Evolutionary conservation across 2,888 invertebrate genomes (phyloP).

Genomic region (Tiliacea citrago): DNA sequence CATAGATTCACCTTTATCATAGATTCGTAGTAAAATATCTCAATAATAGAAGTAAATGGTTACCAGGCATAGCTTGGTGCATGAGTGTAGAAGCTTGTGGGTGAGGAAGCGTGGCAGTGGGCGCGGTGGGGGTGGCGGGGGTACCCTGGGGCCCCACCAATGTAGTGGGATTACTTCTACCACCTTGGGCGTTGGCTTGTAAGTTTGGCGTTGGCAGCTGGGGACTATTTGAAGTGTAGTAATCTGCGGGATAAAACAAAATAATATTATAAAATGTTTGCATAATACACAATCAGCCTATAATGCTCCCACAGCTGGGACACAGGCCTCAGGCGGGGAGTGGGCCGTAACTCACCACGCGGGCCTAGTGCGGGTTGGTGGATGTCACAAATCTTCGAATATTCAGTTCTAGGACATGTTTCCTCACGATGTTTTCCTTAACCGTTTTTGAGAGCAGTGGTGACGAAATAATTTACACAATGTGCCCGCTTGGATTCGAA

Average conservation of each 20-base stretch:
- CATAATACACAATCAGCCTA: too few relatives aligned
- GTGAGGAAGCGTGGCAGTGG: constrained; percentile 79
- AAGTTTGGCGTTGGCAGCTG: constrained; percentile 85
- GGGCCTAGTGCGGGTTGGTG: too few relatives aligned
- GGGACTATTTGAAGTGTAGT: constrained; percentile 81
- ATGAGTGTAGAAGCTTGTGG: constrained; percentile 80
- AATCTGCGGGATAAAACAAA: constrained; percentile 74
- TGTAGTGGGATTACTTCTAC: constrained; percentile 76
- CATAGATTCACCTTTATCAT: constrained; percentile 15
- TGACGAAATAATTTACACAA: too few relatives aligned
- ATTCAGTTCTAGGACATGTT: too few relatives aligned
- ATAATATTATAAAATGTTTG: constrained; percentile 6
- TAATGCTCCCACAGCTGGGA: too few relatives aligned
- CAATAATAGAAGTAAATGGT: constrained; percentile 61
- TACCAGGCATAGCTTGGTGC: constrained; percentile 84
- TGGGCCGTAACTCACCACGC: too few relatives aligned
- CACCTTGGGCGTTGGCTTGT: constrained; percentile 75
- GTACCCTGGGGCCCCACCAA: constrained; percentile 80
- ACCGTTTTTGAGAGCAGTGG: too few relatives aligned
- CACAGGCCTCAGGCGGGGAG: too few relatives aligned
- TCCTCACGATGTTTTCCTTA: too few relatives aligned
- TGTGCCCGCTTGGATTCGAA: too few relatives aligned
- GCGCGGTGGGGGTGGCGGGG: constrained; percentile 77
- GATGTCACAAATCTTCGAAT: too few relatives aligned
- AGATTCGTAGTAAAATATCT: constrained; percentile 23